Percentiles rank a stretch among this genome's conserved stretches.
Evolutionary conservation across 2,888 invertebrate species (phyloP).

Genomic region (Tribolium freemani): DNA sequence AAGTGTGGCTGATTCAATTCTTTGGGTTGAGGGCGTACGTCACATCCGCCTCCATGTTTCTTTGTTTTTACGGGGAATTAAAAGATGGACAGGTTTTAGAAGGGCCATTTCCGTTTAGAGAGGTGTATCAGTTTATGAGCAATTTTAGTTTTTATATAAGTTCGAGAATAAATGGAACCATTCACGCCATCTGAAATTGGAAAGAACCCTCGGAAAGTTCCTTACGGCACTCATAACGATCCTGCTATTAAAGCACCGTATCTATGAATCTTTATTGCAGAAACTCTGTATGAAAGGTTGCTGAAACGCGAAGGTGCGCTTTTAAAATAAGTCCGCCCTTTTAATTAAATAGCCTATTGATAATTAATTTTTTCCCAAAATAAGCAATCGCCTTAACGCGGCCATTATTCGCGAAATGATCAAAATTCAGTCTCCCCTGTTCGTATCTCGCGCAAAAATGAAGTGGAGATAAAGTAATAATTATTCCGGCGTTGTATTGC

Average conservation of each 20-base stretch:
- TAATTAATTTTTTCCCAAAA: neutral
- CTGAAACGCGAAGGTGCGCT: constrained; percentile 7
- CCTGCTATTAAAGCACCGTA: constrained; percentile 23
- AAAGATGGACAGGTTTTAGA: neutral
- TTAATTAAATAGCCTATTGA: neutral
- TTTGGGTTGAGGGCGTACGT: constrained; percentile 32
- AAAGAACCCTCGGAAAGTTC: constrained; percentile 23
- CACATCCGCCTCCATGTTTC: constrained; percentile 26
- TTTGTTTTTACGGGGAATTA: neutral
- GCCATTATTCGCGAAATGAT: neutral
- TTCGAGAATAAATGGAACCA: constrained; percentile 15
- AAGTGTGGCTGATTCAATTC: constrained; percentile 40
- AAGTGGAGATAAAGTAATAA: constrained; percentile 13
- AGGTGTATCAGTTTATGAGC: constrained; percentile 10
- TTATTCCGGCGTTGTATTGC: constrained; percentile 5
- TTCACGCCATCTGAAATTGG: constrained; percentile 21
- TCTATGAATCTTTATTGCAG: constrained; percentile 34
- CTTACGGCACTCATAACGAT: constrained; percentile 21
- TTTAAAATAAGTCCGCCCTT: constrained; percentile 17
- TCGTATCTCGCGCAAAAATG: neutral
- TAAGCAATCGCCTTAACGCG: neutral
- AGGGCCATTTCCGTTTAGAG: neutral
- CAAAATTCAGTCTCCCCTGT: neutral
- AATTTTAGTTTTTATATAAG: constrained; percentile 20
- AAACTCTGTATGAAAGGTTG: constrained; percentile 12